Percentiles rank a stretch among this genome's conserved stretches.
phyloP scores from a whole-genome alignment of 2,113 vertebrate genomes.

The Hipposideros armiger region DNA sequence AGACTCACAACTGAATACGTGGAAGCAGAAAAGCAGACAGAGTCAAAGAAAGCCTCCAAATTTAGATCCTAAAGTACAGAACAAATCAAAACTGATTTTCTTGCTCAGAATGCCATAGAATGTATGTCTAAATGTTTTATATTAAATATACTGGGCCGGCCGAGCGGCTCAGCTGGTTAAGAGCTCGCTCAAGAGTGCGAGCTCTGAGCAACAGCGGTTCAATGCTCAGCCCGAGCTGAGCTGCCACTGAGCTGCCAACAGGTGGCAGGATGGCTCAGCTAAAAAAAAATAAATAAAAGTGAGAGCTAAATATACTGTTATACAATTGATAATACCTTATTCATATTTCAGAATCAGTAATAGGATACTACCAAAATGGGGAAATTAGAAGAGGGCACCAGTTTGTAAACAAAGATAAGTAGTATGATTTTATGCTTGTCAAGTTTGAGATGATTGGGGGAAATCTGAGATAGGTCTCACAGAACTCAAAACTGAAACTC shows the following conservation, averaged over 20 bases:
- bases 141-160: background rate
- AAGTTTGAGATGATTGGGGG: background rate
- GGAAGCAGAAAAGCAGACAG: background rate
- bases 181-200: no score
- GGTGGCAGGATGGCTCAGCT: no score
- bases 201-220: no score
- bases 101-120: background rate
- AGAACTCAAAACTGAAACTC: background rate
- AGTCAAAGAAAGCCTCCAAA: background rate
- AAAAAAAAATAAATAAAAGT: no score
- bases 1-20: background rate
- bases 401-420: background rate
- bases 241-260: no score
- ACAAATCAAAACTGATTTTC: background rate
- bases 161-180: no score
- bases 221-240: no score
- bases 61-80: background rate
- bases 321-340: constrained; percentile 57
- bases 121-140: background rate
- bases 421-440: background rate
- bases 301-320: background rate
- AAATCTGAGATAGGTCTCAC: background rate
- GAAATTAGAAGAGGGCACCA: background rate
- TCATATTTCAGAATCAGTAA: constrained; percentile 69
- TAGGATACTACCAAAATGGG: constrained; percentile 23